Evolutionary conservation across 2,797 vertebrate genomes (phyloP).

Genomic region (Vireo griseus): DNA sequence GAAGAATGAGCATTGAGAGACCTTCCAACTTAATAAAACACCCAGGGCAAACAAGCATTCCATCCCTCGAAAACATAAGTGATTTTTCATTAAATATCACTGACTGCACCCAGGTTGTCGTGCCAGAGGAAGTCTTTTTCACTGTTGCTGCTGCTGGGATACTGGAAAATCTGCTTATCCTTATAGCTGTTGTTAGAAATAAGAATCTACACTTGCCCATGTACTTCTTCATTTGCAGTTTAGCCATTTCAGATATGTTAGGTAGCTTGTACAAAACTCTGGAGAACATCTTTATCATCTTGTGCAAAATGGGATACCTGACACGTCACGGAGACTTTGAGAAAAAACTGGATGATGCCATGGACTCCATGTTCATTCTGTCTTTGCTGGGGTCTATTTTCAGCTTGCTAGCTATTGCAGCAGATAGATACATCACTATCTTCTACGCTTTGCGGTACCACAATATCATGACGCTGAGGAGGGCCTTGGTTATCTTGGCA

Average conservation of each 20-base stretch:
- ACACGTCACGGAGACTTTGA: conserved; percentile 74
- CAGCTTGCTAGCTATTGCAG: conserved; percentile 89
- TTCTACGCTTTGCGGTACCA: conserved; percentile 92
- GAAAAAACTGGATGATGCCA: conserved; percentile 83
- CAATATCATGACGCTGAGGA: conserved; percentile 87
- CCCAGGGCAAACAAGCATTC: conserved; percentile 29
- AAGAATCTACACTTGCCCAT: conserved; percentile 92
- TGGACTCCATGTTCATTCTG: conserved; percentile 89
- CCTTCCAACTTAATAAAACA: conserved; percentile 1
- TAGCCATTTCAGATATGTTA: conserved; percentile 92
- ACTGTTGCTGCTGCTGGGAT: conserved; percentile 82
- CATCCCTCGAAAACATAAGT: conserved; percentile 26
- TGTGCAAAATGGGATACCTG: conserved; percentile 81
- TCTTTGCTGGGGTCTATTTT: conserved; percentile 91
- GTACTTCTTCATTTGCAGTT: conserved; percentile 95
- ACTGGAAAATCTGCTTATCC: conserved; percentile 88
- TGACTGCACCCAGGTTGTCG: conserved; percentile 81
- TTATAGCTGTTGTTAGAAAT: conserved; percentile 85
- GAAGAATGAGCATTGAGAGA: conserved; percentile 55
- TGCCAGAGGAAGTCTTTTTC: conserved; percentile 88
- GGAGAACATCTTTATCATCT: conserved; percentile 86
- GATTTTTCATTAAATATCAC: conserved; percentile 62
- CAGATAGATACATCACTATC: conserved; percentile 93
- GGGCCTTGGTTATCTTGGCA: conserved; percentile 73
- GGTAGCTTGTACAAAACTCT: conserved; percentile 88